A percentile compares a stretch with the other conserved stretches of the same genome.
Conservation (phyloP, 2,113 vertebrate species). For the Chroicocephalus ridibundus region DNA sequence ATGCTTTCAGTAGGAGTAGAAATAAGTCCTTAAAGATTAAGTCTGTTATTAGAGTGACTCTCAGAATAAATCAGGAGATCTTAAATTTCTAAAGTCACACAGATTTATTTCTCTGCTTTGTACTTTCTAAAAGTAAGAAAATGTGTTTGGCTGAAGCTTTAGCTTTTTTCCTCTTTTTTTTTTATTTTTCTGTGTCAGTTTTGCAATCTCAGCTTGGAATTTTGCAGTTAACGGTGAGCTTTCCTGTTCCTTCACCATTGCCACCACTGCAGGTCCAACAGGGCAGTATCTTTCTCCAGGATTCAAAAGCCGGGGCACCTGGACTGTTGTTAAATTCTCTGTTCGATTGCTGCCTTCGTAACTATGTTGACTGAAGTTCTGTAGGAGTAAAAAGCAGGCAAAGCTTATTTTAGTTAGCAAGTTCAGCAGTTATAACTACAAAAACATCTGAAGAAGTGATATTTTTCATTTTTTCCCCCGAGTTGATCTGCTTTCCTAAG, state of each 20-base stretch:
- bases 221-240: neutral
- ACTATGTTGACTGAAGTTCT: neutral
- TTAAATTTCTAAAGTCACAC: neutral
- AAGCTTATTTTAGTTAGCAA: neutral
- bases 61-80: neutral
- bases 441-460: neutral
- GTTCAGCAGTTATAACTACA: neutral
- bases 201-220: neutral
- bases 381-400: neutral
- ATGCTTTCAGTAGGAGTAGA: neutral
- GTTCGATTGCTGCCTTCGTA: neutral
- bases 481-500: neutral
- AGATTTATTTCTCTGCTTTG: neutral
- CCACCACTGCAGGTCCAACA: neutral
- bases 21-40: neutral
- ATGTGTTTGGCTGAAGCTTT: neutral
- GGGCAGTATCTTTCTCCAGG: neutral
- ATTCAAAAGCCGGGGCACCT: neutral
- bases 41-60: neutral
- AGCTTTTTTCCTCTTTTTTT: neutral
- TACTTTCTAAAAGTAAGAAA: neutral
- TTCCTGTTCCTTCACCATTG: neutral
- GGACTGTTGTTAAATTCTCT: neutral
- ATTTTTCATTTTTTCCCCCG: neutral
- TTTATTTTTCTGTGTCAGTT: neutral